phyloP scores from a whole-genome alignment of 2,888 invertebrate species.

The Orthosia cruda region DNA sequence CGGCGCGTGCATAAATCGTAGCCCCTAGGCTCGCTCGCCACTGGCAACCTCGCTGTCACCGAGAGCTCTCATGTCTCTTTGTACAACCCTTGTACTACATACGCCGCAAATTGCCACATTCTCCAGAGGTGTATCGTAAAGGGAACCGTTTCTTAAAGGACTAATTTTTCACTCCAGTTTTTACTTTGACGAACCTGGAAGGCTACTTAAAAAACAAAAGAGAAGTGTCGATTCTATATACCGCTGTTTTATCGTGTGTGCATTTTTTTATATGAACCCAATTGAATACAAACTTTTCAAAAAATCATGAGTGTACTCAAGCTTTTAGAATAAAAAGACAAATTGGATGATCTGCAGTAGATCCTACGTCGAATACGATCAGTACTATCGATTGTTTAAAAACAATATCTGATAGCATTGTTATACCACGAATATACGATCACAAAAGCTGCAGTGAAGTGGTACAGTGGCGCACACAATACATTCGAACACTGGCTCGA shows the following conservation, averaged over 20 bases:
- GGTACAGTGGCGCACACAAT: constrained; percentile 52
- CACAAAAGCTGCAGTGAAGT: constrained; percentile 63
- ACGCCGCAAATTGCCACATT: constrained; percentile 72
- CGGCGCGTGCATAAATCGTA: constrained; percentile 58
- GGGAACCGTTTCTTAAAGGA: constrained; percentile 75
- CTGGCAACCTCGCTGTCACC: constrained; percentile 36
- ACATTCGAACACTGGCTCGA: constrained; percentile 44
- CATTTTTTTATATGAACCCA: background rate
- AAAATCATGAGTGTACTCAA: constrained; percentile 11
- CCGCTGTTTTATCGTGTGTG: background rate
- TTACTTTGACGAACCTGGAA: constrained; percentile 56
- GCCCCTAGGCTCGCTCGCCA: constrained; percentile 41
- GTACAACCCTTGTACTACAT: constrained; percentile 69
- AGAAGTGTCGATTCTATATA: background rate
- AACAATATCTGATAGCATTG: constrained; percentile 80
- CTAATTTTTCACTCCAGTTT: constrained; percentile 80
- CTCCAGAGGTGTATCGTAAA: constrained; percentile 69
- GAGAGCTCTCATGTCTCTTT: constrained; percentile 58
- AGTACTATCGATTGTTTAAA: constrained; percentile 69
- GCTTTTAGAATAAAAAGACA: constrained; percentile 32
- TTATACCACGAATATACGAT: constrained; percentile 66
- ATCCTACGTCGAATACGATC: constrained; percentile 31
- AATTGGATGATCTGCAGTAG: constrained; percentile 53
- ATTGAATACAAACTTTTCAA: constrained; percentile 8
- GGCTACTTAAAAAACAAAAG: constrained; percentile 27